phyloP scores from a whole-genome alignment of 1,140 invertebrate species.

The Tribolium castaneum region DNA sequence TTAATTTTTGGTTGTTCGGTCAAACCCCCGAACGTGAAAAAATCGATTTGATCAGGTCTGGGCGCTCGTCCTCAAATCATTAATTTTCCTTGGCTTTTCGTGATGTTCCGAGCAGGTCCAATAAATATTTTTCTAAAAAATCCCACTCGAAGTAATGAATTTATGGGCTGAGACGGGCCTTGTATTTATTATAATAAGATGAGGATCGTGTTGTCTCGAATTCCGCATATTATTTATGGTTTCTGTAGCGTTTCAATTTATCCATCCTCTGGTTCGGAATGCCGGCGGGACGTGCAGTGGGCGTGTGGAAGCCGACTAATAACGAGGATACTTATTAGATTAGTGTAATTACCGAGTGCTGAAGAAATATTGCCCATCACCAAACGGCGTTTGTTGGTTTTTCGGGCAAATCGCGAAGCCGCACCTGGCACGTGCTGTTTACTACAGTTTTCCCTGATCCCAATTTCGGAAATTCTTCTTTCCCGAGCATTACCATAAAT shows the following conservation, averaged over 20 bases:
- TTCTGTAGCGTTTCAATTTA: slow-evolving; percentile 59
- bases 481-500: slow-evolving; percentile 40
- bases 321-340: slow-evolving; percentile 58
- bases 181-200: slow-evolving; percentile 59
- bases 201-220: slow-evolving; percentile 58
- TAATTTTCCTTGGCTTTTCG: slow-evolving; percentile 17
- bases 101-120: slow-evolving; percentile 27
- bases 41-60: slow-evolving; percentile 1
- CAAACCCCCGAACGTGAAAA: background rate
- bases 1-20: too few species aligned
- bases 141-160: slow-evolving; percentile 49
- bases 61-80: background rate
- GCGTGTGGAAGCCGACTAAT: slow-evolving; percentile 59
- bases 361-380: slow-evolving; percentile 36
- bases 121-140: slow-evolving; percentile 38
- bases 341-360: slow-evolving; percentile 53
- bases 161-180: slow-evolving; percentile 50
- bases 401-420: background rate
- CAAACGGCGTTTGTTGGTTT: slow-evolving; percentile 29
- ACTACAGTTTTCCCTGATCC: background rate
- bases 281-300: slow-evolving; percentile 47
- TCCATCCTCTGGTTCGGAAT: slow-evolving; percentile 39
- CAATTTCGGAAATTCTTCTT: background rate
- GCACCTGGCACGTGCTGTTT: background rate
- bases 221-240: slow-evolving; percentile 60